These are phyloP conservation scores for Zhuqinia jingwanae DNA, from an alignment of 2,888 invertebrate species.

Conservation along the genomic window DNA sequence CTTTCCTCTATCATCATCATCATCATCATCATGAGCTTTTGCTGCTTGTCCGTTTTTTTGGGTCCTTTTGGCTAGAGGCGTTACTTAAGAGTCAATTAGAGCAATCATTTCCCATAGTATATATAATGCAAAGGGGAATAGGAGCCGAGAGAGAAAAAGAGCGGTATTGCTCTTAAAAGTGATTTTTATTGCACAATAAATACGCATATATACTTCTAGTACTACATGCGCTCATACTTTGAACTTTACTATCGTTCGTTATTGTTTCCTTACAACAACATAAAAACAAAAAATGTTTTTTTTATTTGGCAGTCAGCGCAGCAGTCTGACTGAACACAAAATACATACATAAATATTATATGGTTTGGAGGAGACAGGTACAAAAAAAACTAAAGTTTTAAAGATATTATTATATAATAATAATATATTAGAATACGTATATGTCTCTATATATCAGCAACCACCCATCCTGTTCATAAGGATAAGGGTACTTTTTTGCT, in stretches of 20 bases:
- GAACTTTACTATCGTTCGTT: slow-evolving; percentile 14
- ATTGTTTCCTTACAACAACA: slow-evolving; percentile 21
- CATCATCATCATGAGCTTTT: not conserved
- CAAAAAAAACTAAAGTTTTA: too few relatives aligned
- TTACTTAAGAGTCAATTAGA: slow-evolving; percentile 64
- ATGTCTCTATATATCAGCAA: too few relatives aligned
- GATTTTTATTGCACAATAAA: slow-evolving; percentile 40
- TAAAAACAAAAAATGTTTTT: slow-evolving; percentile 7
- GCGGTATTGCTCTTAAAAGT: slow-evolving; percentile 14
- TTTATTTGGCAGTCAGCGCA: not conserved
- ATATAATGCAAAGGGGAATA: not conserved
- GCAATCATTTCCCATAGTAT: slow-evolving; percentile 7
- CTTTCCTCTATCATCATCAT: slow-evolving; percentile 40
- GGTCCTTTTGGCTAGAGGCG: slow-evolving; percentile 62
- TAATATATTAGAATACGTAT: too few relatives aligned
- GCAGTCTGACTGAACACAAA: too few relatives aligned
- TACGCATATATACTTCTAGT: not conserved
- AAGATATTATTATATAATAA: too few relatives aligned
- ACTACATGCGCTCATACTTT: not conserved
- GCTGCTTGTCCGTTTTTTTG: slow-evolving; percentile 15
- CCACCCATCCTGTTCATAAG: too few relatives aligned
- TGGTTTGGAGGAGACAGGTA: too few relatives aligned
- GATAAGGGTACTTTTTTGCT: not conserved
- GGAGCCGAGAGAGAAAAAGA: not conserved
- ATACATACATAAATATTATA: too few relatives aligned